Percentiles rank a stretch among this genome's conserved stretches.
Conservation (phyloP, 1,140 invertebrate genomes). For the Calosoma granatense region DNA sequence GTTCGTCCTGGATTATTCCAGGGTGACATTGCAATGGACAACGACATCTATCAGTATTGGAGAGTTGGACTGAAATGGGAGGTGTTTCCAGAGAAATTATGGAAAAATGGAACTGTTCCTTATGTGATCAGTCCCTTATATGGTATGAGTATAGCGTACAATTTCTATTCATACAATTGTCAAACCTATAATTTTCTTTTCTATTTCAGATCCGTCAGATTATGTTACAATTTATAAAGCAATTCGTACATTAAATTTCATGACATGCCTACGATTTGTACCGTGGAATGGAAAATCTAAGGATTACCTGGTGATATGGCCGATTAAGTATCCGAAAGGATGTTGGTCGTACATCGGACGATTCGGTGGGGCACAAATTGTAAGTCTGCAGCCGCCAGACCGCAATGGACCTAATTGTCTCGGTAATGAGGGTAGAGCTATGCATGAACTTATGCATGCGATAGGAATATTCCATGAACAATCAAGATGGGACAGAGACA, state of each 20-base stretch:
- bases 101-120: conserved; percentile 46
- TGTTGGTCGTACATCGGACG: conserved; percentile 60
- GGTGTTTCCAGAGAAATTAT: conserved; percentile 52
- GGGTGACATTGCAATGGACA: conserved; percentile 54
- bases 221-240: conserved; percentile 47
- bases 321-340: conserved; percentile 51
- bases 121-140: conserved; percentile 51
- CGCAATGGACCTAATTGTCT: conserved; percentile 45
- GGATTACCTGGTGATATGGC: conserved; percentile 55
- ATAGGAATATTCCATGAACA: conserved; percentile 57
- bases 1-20: conserved; percentile 54
- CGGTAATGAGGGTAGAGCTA: conserved; percentile 45
- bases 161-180: neutral
- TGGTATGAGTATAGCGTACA: conserved; percentile 31
- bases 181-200: conserved; percentile 10
- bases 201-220: conserved; percentile 42
- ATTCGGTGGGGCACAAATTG: conserved; percentile 52
- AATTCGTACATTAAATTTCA: conserved; percentile 45
- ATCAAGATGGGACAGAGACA: conserved; percentile 48
- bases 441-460: conserved; percentile 58
- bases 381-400: conserved; percentile 54
- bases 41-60: conserved; percentile 40
- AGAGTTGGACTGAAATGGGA: conserved; percentile 52
- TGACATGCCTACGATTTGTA: conserved; percentile 51
- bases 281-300: conserved; percentile 48